A percentile compares a stretch with the other conserved stretches of the same genome.
Conservation (phyloP, 2,888 invertebrate genomes). For the Megastigmus dorsalis region DNA sequence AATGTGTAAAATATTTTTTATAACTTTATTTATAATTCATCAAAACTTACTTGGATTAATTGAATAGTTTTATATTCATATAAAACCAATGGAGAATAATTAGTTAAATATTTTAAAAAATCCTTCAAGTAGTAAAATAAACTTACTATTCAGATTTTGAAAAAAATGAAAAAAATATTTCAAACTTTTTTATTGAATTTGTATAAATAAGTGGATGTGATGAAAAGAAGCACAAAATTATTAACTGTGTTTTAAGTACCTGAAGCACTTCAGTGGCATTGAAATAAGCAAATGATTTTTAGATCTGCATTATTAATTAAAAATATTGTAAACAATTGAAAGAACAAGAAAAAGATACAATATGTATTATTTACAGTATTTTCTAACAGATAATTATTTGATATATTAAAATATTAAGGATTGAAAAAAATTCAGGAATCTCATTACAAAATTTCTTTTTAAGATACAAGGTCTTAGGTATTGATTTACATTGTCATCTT, state of each 20-base stretch:
- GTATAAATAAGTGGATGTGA: slow-evolving; percentile 22
- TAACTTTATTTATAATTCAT: neutral
- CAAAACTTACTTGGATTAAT: neutral
- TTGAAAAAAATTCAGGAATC: neutral
- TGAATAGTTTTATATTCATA: slow-evolving; percentile 7
- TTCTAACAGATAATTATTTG: neutral
- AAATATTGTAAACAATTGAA: neutral
- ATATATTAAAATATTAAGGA: neutral
- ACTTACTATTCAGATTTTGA: neutral
- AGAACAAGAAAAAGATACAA: neutral
- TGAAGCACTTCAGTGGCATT: slow-evolving; percentile 55
- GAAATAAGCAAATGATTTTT: slow-evolving; percentile 14
- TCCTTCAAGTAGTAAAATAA: neutral
- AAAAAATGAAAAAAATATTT: too few relatives aligned
- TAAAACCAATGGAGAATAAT: neutral
- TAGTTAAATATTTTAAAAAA: neutral
- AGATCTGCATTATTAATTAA: slow-evolving; percentile 5
- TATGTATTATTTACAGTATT: slow-evolving; percentile 1
- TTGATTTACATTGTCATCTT: too few relatives aligned
- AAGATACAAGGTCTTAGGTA: slow-evolving; percentile 15
- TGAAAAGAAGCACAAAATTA: slow-evolving; percentile 55
- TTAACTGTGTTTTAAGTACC: slow-evolving; percentile 56
- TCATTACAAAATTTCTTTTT: neutral
- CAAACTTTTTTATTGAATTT: neutral
- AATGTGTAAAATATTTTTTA: slow-evolving; percentile 23